Evolutionary conservation across 2,113 vertebrate genomes (phyloP).

Genomic region (Xenopus tropicalis): UCB_Xtro_10.0 CM004446.2:10632501-10633000

Average conservation of each 20-base stretch:
- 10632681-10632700: conserved; percentile 21
- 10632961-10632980: conserved; percentile 46
- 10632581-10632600: conserved; percentile 92
- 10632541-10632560: conserved; percentile 96
- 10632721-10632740: too few relatives aligned
- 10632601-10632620: conserved; percentile 95
- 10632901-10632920: not conserved
- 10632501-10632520: conserved; percentile 95
- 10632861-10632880: conserved; percentile 6
- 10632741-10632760: too few relatives aligned
- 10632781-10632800: conserved; percentile 44
- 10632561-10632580: conserved; percentile 94
- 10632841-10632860: conserved; percentile 49
- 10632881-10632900: not conserved
- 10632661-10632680: conserved; percentile 74
- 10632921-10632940: not conserved
- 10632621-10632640: conserved; percentile 93
- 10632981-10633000: conserved; percentile 17
- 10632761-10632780: not conserved
- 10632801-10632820: not conserved
- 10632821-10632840: conserved; percentile 47
- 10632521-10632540: conserved; percentile 94
- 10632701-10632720: too few relatives aligned
- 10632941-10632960: conserved; percentile 43
- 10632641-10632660: conserved; percentile 92